Conservation (phyloP, 2,888 invertebrate genomes). For the Julus scanicus region DNA sequence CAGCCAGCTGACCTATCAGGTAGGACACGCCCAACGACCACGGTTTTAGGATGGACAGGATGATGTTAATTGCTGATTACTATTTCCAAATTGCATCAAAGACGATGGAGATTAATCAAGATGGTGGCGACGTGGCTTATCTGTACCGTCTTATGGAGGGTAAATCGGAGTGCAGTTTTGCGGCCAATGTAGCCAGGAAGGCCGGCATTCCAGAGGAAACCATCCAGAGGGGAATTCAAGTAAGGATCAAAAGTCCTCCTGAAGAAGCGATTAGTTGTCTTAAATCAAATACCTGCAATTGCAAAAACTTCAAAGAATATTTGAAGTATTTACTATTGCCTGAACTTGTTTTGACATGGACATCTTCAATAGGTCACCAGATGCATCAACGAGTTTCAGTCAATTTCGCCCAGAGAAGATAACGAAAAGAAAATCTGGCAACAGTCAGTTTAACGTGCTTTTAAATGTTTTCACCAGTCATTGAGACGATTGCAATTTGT, state of each 20-base stretch:
- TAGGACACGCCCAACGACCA: slow-evolving; percentile 62
- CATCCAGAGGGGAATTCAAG: slow-evolving; percentile 70
- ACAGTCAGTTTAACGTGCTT: background rate
- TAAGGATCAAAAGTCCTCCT: slow-evolving; percentile 62
- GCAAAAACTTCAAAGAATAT: too few relatives aligned
- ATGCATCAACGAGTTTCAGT: background rate
- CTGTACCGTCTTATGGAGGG: slow-evolving; percentile 76
- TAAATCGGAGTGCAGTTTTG: slow-evolving; percentile 73
- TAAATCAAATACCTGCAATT: too few relatives aligned
- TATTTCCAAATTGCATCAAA: slow-evolving; percentile 61
- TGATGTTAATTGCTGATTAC: too few relatives aligned
- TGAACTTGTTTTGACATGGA: background rate
- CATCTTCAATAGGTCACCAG: background rate
- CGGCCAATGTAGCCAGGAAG: slow-evolving; percentile 74
- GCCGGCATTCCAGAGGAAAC: slow-evolving; percentile 71
- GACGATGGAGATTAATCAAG: slow-evolving; percentile 74
- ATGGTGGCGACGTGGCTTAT: slow-evolving; percentile 73
- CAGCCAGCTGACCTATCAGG: slow-evolving; percentile 71
- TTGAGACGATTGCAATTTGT: background rate
- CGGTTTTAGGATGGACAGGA: slow-evolving; percentile 43
- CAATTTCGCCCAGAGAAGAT: background rate
- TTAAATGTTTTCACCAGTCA: background rate
- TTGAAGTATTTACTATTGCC: too few relatives aligned
- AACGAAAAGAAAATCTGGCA: background rate
- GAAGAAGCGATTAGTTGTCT: too few relatives aligned